These are phyloP conservation scores for Lethrus apterus DNA, from an alignment of 1,140 invertebrate species.

Conservation along the genomic window DNA sequence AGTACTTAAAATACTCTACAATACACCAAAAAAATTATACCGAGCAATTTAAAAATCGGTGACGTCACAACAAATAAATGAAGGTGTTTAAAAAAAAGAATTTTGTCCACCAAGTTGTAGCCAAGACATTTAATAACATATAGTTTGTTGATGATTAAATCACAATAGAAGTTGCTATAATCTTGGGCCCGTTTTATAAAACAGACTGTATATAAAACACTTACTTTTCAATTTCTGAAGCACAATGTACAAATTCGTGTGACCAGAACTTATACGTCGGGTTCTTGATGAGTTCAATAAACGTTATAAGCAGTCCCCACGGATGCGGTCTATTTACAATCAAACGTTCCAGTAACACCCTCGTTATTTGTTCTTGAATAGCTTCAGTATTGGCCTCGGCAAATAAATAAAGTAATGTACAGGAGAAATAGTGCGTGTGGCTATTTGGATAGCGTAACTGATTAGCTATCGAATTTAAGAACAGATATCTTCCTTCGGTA, in stretches of 20 bases:
- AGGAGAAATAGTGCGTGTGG: conserved; percentile 99
- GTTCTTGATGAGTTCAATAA: conserved; percentile 99
- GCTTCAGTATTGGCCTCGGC: conserved; percentile 96
- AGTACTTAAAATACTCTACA: no score
- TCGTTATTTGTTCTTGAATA: conserved; percentile 82
- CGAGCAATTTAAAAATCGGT: no score
- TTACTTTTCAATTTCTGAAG: conserved; percentile 97
- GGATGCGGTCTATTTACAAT: conserved; percentile 98
- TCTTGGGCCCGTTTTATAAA: no score
- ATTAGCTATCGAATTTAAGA: conserved; percentile 97
- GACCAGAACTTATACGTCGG: conserved; percentile 98
- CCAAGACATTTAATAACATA: no score
- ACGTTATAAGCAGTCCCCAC: conserved; percentile 97
- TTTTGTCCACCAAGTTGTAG: no score
- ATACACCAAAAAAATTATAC: no score
- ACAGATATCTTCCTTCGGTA: conserved; percentile 84
- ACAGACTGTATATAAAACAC: no score
- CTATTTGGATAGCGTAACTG: conserved; percentile 98
- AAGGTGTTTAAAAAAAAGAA: no score
- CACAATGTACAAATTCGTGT: conserved; percentile 98
- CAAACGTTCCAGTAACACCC: conserved; percentile 91
- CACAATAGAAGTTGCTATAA: no score
- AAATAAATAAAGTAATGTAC: conserved; percentile 92
- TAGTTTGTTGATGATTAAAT: no score
- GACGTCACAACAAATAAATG: no score